These are phyloP conservation scores for Notoglanidium macrostoma DNA, from an alignment of 2,797 vertebrate species.

Conservation along the genomic window DNA sequence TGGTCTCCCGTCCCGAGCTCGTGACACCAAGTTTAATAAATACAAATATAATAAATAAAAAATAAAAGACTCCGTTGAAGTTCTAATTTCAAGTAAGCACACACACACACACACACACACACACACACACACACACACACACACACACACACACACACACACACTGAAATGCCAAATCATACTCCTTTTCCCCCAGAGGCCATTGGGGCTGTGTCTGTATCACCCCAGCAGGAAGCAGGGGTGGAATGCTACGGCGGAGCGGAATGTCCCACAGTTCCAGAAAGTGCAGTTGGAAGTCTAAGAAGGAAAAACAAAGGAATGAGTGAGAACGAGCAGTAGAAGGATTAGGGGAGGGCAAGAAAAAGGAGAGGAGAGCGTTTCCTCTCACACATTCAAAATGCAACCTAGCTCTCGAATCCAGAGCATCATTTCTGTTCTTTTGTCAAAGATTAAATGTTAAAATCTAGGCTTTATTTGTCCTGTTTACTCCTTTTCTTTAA, in stretches of 20 bases:
- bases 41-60: too few species aligned
- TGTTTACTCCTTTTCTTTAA: neutral
- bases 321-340: conserved; percentile 51
- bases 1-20: neutral
- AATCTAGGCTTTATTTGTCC: neutral
- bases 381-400: conserved; percentile 29
- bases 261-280: conserved; percentile 83
- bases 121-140: too few species aligned
- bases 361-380: conserved; percentile 52
- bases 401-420: neutral
- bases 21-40: neutral
- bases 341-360: conserved; percentile 69
- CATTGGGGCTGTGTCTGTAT: conserved; percentile 66
- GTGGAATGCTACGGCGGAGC: conserved; percentile 81
- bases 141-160: neutral
- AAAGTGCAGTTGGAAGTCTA: conserved; percentile 85
- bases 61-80: neutral
- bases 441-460: neutral
- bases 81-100: neutral
- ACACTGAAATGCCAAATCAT: conserved; percentile 20
- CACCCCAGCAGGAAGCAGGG: conserved; percentile 68
- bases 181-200: conserved; percentile 52
- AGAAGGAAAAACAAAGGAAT: conserved; percentile 69
- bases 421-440: neutral
- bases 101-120: too few species aligned